Conservation (phyloP, 92 coral and sea anemone genomes). For the Galaxea fascicularis region DNA sequence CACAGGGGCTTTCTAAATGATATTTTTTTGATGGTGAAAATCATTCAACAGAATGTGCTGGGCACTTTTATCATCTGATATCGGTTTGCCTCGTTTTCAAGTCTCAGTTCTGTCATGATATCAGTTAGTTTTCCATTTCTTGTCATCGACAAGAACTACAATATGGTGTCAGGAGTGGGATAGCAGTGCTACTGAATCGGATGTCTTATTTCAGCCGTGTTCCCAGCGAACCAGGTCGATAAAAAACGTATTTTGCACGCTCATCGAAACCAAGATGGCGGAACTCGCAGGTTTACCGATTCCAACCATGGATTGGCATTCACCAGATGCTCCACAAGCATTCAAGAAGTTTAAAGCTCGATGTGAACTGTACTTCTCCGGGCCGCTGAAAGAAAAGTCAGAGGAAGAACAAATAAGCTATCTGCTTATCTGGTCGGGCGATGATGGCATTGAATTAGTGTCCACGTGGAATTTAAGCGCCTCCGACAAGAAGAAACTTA, state of each 20-base stretch:
- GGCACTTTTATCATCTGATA: too few relatives aligned
- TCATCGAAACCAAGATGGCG: too few relatives aligned
- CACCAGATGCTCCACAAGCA: conserved; percentile 66
- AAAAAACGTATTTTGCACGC: neutral
- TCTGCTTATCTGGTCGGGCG: conserved; percentile 63
- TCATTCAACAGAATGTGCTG: too few relatives aligned
- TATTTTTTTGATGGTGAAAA: too few relatives aligned
- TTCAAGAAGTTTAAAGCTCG: conserved; percentile 70
- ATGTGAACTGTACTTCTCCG: conserved; percentile 68
- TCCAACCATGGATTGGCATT: conserved; percentile 75
- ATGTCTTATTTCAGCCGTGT: neutral
- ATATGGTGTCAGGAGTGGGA: too few relatives aligned
- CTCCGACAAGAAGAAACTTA: conserved; percentile 57
- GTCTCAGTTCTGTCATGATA: too few relatives aligned
- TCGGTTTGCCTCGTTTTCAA: too few relatives aligned
- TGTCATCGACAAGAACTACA: too few relatives aligned
- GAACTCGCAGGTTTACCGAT: conserved; percentile 60
- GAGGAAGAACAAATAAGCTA: conserved; percentile 52
- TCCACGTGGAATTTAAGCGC: conserved; percentile 56
- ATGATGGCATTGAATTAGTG: conserved; percentile 56
- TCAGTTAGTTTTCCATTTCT: too few relatives aligned
- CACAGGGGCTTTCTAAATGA: too few relatives aligned
- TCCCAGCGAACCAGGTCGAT: neutral
- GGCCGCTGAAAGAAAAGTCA: conserved; percentile 62
- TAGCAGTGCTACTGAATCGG: too few relatives aligned